phyloP scores from a whole-genome alignment of 2,888 invertebrate species.

The Xestia xanthographa region DNA sequence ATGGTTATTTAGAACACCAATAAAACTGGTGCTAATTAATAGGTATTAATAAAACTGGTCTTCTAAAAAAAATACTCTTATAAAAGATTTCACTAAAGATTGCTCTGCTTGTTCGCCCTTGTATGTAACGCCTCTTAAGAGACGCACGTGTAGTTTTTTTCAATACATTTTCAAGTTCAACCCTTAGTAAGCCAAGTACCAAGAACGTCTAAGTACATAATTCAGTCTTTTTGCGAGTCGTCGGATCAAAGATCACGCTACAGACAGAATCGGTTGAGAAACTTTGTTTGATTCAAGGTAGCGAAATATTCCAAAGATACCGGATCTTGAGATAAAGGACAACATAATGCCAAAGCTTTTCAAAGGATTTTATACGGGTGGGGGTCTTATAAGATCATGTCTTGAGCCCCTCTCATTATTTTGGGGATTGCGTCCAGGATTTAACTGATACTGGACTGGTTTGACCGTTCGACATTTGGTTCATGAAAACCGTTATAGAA shows the following conservation, averaged over 20 bases:
- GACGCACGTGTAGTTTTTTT: constrained; percentile 9
- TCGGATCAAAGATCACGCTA: constrained; percentile 1
- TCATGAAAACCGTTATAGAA: background rate
- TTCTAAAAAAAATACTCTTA: background rate
- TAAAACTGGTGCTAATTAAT: constrained; percentile 25
- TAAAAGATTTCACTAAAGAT: constrained; percentile 9
- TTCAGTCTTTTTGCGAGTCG: constrained; percentile 2
- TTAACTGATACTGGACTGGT: background rate
- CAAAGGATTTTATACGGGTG: constrained; percentile 24
- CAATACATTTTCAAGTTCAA: constrained; percentile 6
- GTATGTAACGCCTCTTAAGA: background rate
- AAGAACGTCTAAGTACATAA: background rate
- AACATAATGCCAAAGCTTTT: constrained; percentile 17
- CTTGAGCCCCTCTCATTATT: constrained; percentile 15
- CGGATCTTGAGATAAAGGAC: constrained; percentile 13
- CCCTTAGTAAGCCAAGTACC: constrained; percentile 6
- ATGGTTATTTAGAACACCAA: constrained; percentile 26
- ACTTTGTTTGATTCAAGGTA: constrained; percentile 23
- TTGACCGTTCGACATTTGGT: background rate
- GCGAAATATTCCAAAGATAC: constrained; percentile 16
- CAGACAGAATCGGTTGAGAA: background rate
- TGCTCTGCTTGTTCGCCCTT: constrained; percentile 5
- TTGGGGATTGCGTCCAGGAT: background rate
- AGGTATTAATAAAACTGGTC: constrained; percentile 30
- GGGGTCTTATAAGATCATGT: constrained; percentile 19